phyloP scores from a whole-genome alignment of 1,140 invertebrate species.

The Drosophila mayri region DNA sequence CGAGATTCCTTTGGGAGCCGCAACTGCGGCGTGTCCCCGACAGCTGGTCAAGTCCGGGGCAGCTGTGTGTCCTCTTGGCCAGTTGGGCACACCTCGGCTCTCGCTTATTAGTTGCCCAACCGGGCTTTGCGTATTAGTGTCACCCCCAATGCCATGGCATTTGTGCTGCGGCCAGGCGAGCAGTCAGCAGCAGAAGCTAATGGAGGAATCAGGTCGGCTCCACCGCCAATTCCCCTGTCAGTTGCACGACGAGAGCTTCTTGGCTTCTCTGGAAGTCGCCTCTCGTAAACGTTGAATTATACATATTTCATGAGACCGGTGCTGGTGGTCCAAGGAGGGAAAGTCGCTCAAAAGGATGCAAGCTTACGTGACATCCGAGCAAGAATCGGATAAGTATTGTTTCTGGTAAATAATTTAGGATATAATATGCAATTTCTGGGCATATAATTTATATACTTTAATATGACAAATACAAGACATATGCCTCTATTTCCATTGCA shows the following conservation, averaged over 20 bases:
- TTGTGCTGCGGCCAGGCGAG: slow-evolving; percentile 53
- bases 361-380: neutral
- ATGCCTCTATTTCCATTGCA: too few relatives aligned
- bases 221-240: slow-evolving; percentile 46
- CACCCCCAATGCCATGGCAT: slow-evolving; percentile 69
- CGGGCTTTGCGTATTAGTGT: slow-evolving; percentile 77
- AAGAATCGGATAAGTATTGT: neutral
- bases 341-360: slow-evolving; percentile 46
- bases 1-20: slow-evolving; percentile 23
- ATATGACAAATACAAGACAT: neutral
- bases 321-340: slow-evolving; percentile 10
- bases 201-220: slow-evolving; percentile 1
- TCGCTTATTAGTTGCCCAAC: slow-evolving; percentile 76
- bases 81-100: slow-evolving; percentile 41
- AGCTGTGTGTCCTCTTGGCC: slow-evolving; percentile 25
- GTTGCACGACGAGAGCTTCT: slow-evolving; percentile 28
- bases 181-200: slow-evolving; percentile 44
- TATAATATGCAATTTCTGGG: too few relatives aligned
- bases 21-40: slow-evolving; percentile 33
- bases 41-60: slow-evolving; percentile 12
- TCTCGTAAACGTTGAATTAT: slow-evolving; percentile 65
- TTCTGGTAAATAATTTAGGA: neutral
- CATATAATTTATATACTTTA: too few relatives aligned
- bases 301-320: slow-evolving; percentile 68
- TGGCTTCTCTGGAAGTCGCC: slow-evolving; percentile 1